phyloP scores from a whole-genome alignment of 2,888 invertebrate species.

The Latheticus oryzae region DNA sequence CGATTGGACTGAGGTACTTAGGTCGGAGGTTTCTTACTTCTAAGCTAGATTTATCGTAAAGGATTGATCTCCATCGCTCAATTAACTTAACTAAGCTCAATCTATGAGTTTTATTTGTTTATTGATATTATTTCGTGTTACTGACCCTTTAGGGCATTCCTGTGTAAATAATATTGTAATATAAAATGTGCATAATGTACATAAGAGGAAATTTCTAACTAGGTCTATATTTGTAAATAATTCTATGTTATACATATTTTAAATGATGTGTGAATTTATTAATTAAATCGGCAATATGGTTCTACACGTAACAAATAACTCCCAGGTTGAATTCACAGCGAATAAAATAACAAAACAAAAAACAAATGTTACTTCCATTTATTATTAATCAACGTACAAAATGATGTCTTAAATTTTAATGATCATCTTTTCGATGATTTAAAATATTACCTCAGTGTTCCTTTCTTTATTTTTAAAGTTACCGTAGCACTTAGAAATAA shows the following conservation, averaged over 20 bases:
- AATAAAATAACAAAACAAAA: too few species aligned
- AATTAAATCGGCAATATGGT: slow-evolving; percentile 62
- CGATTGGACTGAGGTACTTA: slow-evolving; percentile 48
- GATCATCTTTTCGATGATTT: too few species aligned
- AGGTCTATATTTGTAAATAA: slow-evolving; percentile 60
- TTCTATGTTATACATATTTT: slow-evolving; percentile 60
- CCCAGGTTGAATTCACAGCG: slow-evolving; percentile 50
- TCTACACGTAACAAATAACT: slow-evolving; percentile 55
- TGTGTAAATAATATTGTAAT: slow-evolving; percentile 60
- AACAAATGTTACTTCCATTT: too few species aligned
- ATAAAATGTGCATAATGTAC: slow-evolving; percentile 64
- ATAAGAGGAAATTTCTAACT: slow-evolving; percentile 64
- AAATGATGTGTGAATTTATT: slow-evolving; percentile 63
- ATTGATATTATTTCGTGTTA: slow-evolving; percentile 57
- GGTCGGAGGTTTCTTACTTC: slow-evolving; percentile 26
- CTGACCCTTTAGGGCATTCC: slow-evolving; percentile 62
- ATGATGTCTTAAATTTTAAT: too few species aligned
- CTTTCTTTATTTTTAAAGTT: slow-evolving; percentile 41
- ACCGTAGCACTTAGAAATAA: slow-evolving; percentile 41
- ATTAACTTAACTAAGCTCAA: slow-evolving; percentile 51
- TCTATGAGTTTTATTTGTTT: slow-evolving; percentile 50
- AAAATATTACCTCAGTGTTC: slow-evolving; percentile 39
- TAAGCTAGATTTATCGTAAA: slow-evolving; percentile 47
- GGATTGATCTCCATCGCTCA: slow-evolving; percentile 63
- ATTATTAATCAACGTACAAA: too few species aligned